Conservation (phyloP, 2,888 invertebrate genomes). For the Pachliopta kotzebuea region DNA sequence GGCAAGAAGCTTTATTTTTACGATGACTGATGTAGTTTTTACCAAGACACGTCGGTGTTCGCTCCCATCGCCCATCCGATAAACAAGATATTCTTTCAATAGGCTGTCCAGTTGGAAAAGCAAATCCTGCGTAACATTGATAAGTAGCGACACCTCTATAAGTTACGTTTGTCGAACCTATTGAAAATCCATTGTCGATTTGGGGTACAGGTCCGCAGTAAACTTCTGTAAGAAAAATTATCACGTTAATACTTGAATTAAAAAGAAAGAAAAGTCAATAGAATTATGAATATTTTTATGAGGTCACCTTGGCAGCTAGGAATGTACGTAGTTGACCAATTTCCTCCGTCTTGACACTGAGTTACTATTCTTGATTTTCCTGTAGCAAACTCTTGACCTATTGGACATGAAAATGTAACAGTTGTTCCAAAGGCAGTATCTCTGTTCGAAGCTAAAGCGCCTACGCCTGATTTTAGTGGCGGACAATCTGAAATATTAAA, state of each 20-base stretch:
- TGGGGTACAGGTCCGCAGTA: conserved; percentile 99
- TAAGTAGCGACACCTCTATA: conserved; percentile 96
- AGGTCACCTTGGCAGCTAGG: conserved; percentile 93
- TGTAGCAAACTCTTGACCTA: conserved; percentile 96
- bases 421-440: conserved; percentile 95
- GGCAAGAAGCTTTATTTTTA: neutral
- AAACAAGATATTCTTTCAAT: conserved; percentile 94
- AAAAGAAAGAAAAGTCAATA: neutral
- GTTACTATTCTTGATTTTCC: conserved; percentile 91
- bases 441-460: conserved; percentile 93
- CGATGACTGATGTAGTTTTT: conserved; percentile 37
- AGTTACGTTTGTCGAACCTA: conserved; percentile 96
- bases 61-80: conserved; percentile 95
- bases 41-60: conserved; percentile 94
- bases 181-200: conserved; percentile 98
- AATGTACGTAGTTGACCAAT: conserved; percentile 95
- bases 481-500: conserved; percentile 88
- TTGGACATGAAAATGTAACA: conserved; percentile 94
- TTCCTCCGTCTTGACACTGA: conserved; percentile 92
- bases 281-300: conserved; percentile 7
- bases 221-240: conserved; percentile 80
- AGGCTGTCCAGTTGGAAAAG: conserved; percentile 92
- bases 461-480: conserved; percentile 89
- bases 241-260: conserved; percentile 7
- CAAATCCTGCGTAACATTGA: conserved; percentile 97